phyloP scores from a whole-genome alignment of 2,888 invertebrate species.

The Gasteruption jaculator region DNA sequence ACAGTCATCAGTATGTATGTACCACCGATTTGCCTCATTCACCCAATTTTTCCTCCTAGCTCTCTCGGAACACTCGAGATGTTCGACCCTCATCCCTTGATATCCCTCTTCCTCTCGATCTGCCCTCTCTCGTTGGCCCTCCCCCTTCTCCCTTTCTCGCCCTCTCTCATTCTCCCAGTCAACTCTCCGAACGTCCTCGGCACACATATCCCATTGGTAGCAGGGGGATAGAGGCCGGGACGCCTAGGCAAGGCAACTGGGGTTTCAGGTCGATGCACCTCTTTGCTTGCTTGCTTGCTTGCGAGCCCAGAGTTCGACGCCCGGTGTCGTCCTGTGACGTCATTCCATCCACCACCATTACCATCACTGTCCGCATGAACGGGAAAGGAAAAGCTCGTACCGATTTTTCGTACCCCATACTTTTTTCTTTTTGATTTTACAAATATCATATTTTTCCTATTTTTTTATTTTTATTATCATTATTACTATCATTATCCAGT shows the following conservation, averaged over 20 bases:
- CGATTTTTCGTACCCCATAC: no score
- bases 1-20: no score
- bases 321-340: constrained; percentile 44
- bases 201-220: constrained; percentile 30
- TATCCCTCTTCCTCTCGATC: no score
- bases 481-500: no score
- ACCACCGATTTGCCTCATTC: no score
- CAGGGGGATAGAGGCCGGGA: constrained; percentile 27
- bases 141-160: constrained; percentile 17
- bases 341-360: constrained; percentile 32
- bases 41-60: constrained; percentile 32
- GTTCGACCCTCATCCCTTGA: constrained; percentile 6
- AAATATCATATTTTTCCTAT: no score
- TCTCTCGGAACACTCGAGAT: constrained; percentile 10
- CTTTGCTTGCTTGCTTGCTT: constrained; percentile 30
- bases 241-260: constrained; percentile 39
- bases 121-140: constrained; percentile 12
- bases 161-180: background rate
- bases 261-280: constrained; percentile 47
- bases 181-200: constrained; percentile 34
- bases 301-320: constrained; percentile 40
- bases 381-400: constrained; percentile 14
- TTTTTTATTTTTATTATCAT: no score
- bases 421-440: no score
- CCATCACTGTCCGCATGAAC: constrained; percentile 14